Evolutionary conservation across 2,888 invertebrate species (phyloP), one percentile per base, ranked within the genome.

Genomic region (Crossocerus cetratus): DNA sequence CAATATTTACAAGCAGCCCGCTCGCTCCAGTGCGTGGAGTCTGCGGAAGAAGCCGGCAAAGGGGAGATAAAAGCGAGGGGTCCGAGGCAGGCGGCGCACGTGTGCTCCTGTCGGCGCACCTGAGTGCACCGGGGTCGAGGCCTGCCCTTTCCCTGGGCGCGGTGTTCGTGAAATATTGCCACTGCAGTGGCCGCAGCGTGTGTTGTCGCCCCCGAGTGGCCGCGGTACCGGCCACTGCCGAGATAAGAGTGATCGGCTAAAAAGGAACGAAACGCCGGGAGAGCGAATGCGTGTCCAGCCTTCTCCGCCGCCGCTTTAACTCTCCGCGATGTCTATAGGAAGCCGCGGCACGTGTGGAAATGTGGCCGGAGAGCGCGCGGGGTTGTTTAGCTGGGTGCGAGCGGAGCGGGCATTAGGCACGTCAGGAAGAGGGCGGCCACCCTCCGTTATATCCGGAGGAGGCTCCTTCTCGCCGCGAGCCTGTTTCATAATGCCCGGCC

Each of bases 131-230:
- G 69, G 65, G 72, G 71, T 81, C 79, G 32, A 70, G 69, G 58
- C 53, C 67, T 71, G 72, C 69, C 59, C 69, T 63, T 55, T 71
- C 55, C 62, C 60, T 23, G 43, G 20, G 8, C 32, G 74, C 32
- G 74, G 65, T 18, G 60, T 54, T 63, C 32, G 68, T 81, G 81
- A 83, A 82, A 80, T 84, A 83, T 84, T 68, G 77, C 83, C 60
- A 74, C 78, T 77, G 80, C 83, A 82, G 67, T 74, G 60, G 57
- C 69, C 76, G 82, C 83, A 66, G 72, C 64, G 74, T 67, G 45
- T 62, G 57, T 43, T 72, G 32, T 67, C n/a, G 32, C 58, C 54
- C 4, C 3, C 67, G 44, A 67, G n/a, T 66, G 58, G 42, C 65
- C 23, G 43, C 66, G 74, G 65, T 65, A 74, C 62, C 42, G 54